Conservation (phyloP, 1,140 invertebrate species). For the Drosophila guanche region DNA sequence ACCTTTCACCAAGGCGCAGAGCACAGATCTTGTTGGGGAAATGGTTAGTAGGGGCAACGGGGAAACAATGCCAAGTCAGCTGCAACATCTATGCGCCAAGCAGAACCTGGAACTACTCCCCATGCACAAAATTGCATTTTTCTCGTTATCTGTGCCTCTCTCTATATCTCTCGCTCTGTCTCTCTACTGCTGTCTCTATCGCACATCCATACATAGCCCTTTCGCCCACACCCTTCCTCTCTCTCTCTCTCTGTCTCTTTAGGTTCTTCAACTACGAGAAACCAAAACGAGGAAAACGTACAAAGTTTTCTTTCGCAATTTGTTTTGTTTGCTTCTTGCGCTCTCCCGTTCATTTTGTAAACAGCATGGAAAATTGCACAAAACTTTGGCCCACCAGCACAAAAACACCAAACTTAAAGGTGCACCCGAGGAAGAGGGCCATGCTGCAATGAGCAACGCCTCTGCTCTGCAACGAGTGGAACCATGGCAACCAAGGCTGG, state of each 20-base stretch:
- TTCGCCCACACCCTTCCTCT: background rate
- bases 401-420: slow-evolving; percentile 69
- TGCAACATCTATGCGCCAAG: slow-evolving; percentile 38
- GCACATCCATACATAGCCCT: no score
- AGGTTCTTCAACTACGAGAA: slow-evolving; percentile 14
- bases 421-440: slow-evolving; percentile 42
- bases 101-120: slow-evolving; percentile 1
- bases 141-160: slow-evolving; percentile 26
- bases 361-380: slow-evolving; percentile 74
- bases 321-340: slow-evolving; percentile 75
- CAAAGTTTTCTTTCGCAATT: slow-evolving; percentile 77
- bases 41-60: background rate
- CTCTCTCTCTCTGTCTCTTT: background rate
- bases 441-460: slow-evolving; percentile 19
- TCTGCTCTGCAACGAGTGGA: background rate
- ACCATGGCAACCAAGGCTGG: slow-evolving; percentile 17
- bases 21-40: background rate
- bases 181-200: background rate
- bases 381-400: slow-evolving; percentile 58
- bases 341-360: slow-evolving; percentile 65
- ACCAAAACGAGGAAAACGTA: slow-evolving; percentile 53
- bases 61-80: slow-evolving; percentile 47
- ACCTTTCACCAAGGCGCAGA: slow-evolving; percentile 19
- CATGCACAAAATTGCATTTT: slow-evolving; percentile 68
- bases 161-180: background rate